Evolutionary conservation across 2,888 invertebrate genomes (phyloP), one percentile per base, ranked within the genome.

Genomic region (Achlya flavicornis): DNA sequence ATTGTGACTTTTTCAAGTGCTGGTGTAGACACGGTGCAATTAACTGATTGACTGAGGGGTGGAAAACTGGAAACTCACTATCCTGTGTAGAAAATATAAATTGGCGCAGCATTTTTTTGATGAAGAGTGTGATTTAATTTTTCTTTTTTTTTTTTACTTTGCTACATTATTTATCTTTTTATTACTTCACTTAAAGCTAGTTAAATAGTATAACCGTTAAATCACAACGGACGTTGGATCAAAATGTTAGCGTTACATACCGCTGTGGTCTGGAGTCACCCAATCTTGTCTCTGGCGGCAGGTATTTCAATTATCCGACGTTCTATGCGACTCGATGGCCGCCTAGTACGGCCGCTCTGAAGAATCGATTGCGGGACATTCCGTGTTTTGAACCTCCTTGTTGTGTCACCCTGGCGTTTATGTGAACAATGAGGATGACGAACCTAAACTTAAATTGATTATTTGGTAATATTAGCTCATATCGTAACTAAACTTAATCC

Each of bases 301-400:
- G 86, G 85, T 85, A 88, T 87, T 88, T 83, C 87, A 87, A 88
- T 87, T 86, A 87, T 87, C 85, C 79, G 75, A 64, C 74, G 78
- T 74, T 76, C 80, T 70, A 70, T 73, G 66, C 68, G 72, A 66
- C 71, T 71, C 77, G 70, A 72, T 76, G 77, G 75, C 73, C 68
- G 74, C 68, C 75, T 72, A 74, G 70, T 38, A 32, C 16, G 48
- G 64, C 38, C 48, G 58, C 64, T 48, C 75, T 73, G 70, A 76
- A 79, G 81, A 85, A 86, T 86, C 86, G 85, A 87, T 87, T 79
- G 79, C 68, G 78, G 80, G 76, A 78, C 82, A 85, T 85, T 86
- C 84, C 79, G 78, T 72, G 73, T 78, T 75, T 78, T 75, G 79
- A 79, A 80, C 79, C 79, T 73, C 69, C 78, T 76, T 78, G 38